Evolutionary conservation across 2,888 invertebrate species (phyloP), one percentile per base, ranked within the genome.

Genomic region (Limnephilus rhombicus): DNA sequence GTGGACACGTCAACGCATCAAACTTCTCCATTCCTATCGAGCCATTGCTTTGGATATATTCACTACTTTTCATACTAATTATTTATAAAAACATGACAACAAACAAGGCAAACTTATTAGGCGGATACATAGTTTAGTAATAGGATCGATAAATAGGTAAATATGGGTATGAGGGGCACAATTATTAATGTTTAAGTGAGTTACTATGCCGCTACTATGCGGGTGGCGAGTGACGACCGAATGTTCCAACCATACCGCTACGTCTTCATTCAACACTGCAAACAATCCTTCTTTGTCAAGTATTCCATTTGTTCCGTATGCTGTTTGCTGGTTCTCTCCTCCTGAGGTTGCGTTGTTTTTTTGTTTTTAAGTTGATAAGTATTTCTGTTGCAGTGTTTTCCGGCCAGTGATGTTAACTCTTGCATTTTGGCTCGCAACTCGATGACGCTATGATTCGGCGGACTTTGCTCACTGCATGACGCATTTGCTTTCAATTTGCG

Each of bases 401-500:
- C 34, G 89, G 41, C 90, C 85, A 45, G 37, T 85, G 93, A 81
- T 93, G 93, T 90, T 92, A 91, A 92, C 92, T 90, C 85, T 80
- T 87, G 90, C 90, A 49, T 49, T 68, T 90, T 80, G 45, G 91
- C 91, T 91, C 83, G 90, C 92, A 81, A 85, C 85, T 80, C 88
- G 88, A n/a, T 89, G 87, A 31, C 87, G 49, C 34, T 11, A 24
- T 85, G 85, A 31, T 31, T 83, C 83, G 24, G 29, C 3, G 45
- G 41, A 45, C 15, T 41, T 94, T 93, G 95, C 95, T 98, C 98
- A 98, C 98, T 98, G 98, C 97, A 98, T 98, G 96, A 98, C 98
- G 97, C 98, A 98, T 97, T 98, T 98, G 97, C 98, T 98, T 97
- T 99, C 99, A 96, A 99, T 98, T 97, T 98, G 98, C 96, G 98